phyloP scores from a whole-genome alignment of 2,113 vertebrate species.

The Ifrita kowaldi region DNA sequence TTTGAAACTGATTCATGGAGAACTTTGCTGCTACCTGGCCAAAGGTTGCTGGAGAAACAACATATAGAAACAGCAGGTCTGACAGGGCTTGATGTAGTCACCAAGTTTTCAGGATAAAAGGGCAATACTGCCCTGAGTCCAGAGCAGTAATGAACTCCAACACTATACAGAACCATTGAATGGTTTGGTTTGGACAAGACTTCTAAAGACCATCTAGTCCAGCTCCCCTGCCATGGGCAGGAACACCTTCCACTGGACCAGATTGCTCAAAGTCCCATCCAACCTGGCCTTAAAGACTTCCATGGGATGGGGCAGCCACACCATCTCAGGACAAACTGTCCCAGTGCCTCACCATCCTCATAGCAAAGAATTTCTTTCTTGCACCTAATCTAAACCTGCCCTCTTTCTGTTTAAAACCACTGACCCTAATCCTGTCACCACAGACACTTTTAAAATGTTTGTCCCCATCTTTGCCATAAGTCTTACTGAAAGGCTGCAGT shows the following conservation, averaged over 20 bases:
- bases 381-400: not conserved
- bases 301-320: not conserved
- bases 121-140: not conserved
- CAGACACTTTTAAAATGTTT: not conserved
- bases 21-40: not conserved
- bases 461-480: not conserved
- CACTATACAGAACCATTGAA: accelerated
- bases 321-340: not conserved
- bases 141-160: not conserved
- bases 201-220: not conserved
- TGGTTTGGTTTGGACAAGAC: not conserved
- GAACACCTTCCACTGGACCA: not conserved
- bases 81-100: not conserved
- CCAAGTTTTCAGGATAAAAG: not conserved
- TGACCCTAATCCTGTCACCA: not conserved
- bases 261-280: not conserved
- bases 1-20: not conserved
- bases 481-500: not conserved
- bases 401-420: not conserved
- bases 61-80: accelerated
- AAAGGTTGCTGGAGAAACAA: not conserved
- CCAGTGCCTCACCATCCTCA: not conserved
- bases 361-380: not conserved
- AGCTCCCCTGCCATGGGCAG: accelerated
- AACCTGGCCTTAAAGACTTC: not conserved